Conservation (phyloP, 2,888 invertebrate genomes). For the Zele albiditarsus region DNA sequence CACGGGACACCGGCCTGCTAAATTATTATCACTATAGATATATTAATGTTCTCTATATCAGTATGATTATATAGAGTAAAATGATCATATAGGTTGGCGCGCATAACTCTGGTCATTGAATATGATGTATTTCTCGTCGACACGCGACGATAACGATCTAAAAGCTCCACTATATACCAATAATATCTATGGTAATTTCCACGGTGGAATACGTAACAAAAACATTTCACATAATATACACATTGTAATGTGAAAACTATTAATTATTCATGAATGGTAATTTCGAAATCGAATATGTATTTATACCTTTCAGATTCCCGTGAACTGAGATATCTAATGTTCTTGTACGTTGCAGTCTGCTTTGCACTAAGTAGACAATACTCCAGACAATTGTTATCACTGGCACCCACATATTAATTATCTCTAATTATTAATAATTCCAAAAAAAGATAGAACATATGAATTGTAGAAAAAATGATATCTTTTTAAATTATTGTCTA, state of each 20-base stretch:
- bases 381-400: constrained; percentile 60
- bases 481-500: too few relatives aligned
- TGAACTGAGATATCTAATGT: constrained; percentile 23
- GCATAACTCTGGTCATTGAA: background rate
- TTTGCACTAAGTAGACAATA: constrained; percentile 58
- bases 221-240: background rate
- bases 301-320: constrained; percentile 43
- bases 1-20: background rate
- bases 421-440: constrained; percentile 15
- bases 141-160: background rate
- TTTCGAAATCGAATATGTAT: background rate
- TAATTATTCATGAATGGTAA: background rate
- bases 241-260: background rate
- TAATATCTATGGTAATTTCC: background rate
- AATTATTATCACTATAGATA: background rate
- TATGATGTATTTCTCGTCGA: constrained; percentile 16
- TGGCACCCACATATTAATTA: constrained; percentile 60
- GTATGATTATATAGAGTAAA: background rate
- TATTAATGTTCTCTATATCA: background rate
- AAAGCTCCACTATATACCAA: background rate
- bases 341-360: constrained; percentile 41
- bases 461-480: too few relatives aligned
- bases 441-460: too few relatives aligned
- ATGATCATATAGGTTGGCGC: background rate
- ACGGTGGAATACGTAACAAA: background rate